These are phyloP conservation scores for Dione vanillae DNA, from an alignment of 2,888 invertebrate species.

Conservation along the genomic window DNA sequence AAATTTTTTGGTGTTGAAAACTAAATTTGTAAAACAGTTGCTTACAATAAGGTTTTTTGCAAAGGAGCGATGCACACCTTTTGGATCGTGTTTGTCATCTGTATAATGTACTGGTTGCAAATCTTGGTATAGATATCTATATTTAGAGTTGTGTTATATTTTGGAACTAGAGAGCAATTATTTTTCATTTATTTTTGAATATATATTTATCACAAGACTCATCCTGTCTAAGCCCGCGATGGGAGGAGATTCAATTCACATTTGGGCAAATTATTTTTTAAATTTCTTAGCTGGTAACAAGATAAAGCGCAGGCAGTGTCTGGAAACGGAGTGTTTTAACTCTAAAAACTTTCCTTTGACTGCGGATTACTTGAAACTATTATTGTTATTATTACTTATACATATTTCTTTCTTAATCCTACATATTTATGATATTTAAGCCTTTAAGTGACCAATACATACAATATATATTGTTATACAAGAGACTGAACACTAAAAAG, in stretches of 20 bases:
- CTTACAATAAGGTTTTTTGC: constrained; percentile 39
- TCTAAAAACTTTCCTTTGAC: not conserved
- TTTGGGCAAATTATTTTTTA: not conserved
- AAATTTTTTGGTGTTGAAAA: not conserved
- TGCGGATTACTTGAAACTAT: too few species aligned
- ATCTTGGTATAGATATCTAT: not conserved
- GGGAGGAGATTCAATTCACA: not conserved
- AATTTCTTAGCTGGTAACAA: not conserved
- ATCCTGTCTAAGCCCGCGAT: not conserved
- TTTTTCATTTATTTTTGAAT: not conserved
- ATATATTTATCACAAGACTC: not conserved
- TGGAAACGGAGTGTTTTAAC: not conserved
- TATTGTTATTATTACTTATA: too few species aligned
- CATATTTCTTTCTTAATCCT: too few species aligned
- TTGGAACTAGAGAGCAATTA: not conserved
- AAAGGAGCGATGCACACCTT: constrained; percentile 3
- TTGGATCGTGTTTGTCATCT: constrained; percentile 8
- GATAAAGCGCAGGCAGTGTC: not conserved
- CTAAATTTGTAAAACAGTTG: constrained; percentile 24
- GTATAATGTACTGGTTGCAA: not conserved
- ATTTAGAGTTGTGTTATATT: not conserved
- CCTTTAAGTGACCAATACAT: too few species aligned
- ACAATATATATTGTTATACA: too few species aligned
- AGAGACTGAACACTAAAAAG: too few species aligned
- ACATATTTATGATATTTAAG: too few species aligned